phyloP scores from a whole-genome alignment of 2,113 vertebrate species.

The Vulpes vulpes region DNA sequence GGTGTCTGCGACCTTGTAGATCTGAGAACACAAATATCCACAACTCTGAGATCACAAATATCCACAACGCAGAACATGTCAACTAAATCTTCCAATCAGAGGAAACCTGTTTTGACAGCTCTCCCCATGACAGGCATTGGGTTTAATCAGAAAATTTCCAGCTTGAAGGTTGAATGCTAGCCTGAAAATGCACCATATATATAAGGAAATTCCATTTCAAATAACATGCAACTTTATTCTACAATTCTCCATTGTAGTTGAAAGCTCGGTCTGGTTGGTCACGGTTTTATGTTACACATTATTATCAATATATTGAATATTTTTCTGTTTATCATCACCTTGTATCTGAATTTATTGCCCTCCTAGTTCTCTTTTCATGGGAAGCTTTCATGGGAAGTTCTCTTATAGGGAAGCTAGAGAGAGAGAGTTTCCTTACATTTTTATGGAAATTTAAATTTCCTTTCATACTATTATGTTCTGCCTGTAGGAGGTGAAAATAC shows the following conservation, averaged over 20 bases:
- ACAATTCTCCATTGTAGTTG: neutral
- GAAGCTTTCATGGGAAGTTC: slow-evolving; percentile 21
- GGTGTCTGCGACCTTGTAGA: neutral
- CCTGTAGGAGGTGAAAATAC: neutral
- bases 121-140: neutral
- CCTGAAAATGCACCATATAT: slow-evolving; percentile 1
- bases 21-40: neutral
- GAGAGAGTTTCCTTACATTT: neutral
- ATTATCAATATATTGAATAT: neutral
- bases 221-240: slow-evolving; percentile 4
- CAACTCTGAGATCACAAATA: neutral
- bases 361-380: neutral
- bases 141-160: slow-evolving; percentile 21
- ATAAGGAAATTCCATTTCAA: slow-evolving; percentile 48
- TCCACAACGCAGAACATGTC: neutral
- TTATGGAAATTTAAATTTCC: slow-evolving; percentile 45
- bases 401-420: neutral
- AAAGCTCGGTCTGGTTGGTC: slow-evolving; percentile 7
- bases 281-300: slow-evolving; percentile 4
- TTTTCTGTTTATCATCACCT: slow-evolving; percentile 1
- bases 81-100: slow-evolving; percentile 40
- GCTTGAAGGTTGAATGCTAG: neutral
- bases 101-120: neutral
- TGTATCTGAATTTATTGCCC: slow-evolving; percentile 9
- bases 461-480: slow-evolving; percentile 20